These are phyloP conservation scores for Kryptolebias marmoratus DNA, from an alignment of 2,113 vertebrate genomes.

Conservation along the genomic window DNA sequence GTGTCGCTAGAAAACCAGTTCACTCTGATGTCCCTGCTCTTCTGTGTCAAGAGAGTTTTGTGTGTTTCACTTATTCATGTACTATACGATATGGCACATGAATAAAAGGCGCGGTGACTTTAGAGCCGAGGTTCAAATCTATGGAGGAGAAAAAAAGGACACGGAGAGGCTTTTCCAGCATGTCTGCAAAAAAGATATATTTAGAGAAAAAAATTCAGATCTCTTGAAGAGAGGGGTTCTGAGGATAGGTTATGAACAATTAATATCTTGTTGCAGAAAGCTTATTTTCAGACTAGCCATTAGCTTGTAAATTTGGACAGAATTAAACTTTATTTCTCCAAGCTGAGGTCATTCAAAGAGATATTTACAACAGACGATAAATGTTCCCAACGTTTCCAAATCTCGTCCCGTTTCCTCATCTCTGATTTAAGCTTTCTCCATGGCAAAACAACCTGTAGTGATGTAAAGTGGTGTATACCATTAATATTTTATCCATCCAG, in stretches of 20 bases:
- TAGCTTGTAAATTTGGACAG: too few species aligned
- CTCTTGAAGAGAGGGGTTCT: too few species aligned
- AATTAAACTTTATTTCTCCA: too few species aligned
- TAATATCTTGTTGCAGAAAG: too few species aligned
- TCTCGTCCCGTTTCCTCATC: background rate
- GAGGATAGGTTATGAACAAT: too few species aligned
- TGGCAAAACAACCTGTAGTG: conserved; percentile 38
- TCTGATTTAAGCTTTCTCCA: conserved; percentile 26
- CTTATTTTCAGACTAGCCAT: too few species aligned
- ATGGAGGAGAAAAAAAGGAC: conserved; percentile 53
- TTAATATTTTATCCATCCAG: conserved; percentile 48
- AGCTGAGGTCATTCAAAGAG: too few species aligned
- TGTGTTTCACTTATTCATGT: conserved; percentile 71
- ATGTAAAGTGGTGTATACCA: conserved; percentile 29
- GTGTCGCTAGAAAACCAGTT: conserved; percentile 66
- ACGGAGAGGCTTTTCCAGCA: conserved; percentile 52
- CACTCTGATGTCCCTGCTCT: conserved; percentile 52
- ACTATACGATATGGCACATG: conserved; percentile 61
- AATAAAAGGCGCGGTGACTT: conserved; percentile 56
- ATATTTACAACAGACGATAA: too few species aligned
- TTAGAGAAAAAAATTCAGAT: too few species aligned
- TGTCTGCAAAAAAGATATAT: conserved; percentile 22
- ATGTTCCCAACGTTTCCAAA: too few species aligned
- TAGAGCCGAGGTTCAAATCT: conserved; percentile 69
- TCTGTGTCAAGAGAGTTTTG: conserved; percentile 71